Evolutionary conservation across 1,140 invertebrate species (phyloP).

Genomic region (Pristionchus pacificus): DNA sequence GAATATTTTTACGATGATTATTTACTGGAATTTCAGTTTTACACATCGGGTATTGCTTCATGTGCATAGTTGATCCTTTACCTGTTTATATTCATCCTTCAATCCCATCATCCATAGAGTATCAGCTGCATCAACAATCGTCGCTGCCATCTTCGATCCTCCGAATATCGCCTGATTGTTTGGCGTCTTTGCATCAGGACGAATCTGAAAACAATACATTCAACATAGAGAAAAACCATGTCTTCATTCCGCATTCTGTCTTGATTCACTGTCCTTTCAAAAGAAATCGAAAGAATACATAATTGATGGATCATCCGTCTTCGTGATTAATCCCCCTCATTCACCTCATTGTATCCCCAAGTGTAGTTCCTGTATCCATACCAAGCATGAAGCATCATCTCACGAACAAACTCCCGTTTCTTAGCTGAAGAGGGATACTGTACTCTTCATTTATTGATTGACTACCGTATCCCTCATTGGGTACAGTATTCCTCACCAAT

Average conservation of each 20-base stretch:
- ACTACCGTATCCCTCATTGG: constrained; percentile 15
- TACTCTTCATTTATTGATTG: background rate
- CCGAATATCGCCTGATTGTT: constrained; percentile 91
- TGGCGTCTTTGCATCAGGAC: constrained; percentile 81
- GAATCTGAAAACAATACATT: constrained; percentile 60
- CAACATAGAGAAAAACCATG: background rate
- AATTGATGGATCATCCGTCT: constrained; percentile 1
- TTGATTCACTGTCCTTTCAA: too few relatives aligned
- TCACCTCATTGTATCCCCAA: constrained; percentile 90
- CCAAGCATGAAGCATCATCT: constrained; percentile 73
- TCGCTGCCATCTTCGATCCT: constrained; percentile 68
- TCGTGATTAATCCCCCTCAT: background rate
- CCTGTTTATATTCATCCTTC: constrained; percentile 74
- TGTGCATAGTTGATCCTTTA: constrained; percentile 5
- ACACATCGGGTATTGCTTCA: background rate
- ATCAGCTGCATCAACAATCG: constrained; percentile 92
- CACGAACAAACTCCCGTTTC: constrained; percentile 25
- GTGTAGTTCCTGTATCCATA: constrained; percentile 88
- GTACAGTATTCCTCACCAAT: constrained; percentile 7
- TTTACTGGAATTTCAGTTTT: constrained; percentile 1
- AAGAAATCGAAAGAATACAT: too few relatives aligned
- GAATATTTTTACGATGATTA: background rate
- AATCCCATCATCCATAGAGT: constrained; percentile 96
- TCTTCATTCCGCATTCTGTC: too few relatives aligned
- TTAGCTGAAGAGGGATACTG: constrained; percentile 13